Evolutionary conservation across 2,888 invertebrate species (phyloP).

Genomic region (Patella depressa): DNA sequence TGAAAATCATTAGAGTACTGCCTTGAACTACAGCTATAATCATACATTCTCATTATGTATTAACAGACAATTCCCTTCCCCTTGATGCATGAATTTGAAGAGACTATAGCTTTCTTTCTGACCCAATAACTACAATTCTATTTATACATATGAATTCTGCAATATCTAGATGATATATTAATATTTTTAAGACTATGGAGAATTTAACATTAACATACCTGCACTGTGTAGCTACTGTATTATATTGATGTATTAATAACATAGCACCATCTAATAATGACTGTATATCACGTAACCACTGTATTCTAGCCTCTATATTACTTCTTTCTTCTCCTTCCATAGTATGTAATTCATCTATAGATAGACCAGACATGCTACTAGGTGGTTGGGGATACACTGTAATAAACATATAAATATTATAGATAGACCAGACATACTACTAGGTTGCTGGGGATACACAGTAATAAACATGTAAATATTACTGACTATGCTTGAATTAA

Average conservation of each 20-base stretch:
- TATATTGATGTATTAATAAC: conserved; percentile 93
- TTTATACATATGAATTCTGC: neutral
- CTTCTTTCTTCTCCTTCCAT: conserved; percentile 92
- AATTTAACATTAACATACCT: conserved; percentile 42
- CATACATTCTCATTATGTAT: too few species aligned
- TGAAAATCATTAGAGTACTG: too few species aligned
- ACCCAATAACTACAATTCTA: too few species aligned
- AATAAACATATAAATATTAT: too few species aligned
- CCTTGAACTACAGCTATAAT: too few species aligned
- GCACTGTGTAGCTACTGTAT: conserved; percentile 55
- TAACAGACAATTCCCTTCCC: too few species aligned
- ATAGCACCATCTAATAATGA: conserved; percentile 93
- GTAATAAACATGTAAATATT: too few species aligned
- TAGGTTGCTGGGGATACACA: conserved; percentile 67
- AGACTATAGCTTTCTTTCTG: too few species aligned
- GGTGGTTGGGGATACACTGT: conserved; percentile 66
- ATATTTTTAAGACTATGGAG: neutral
- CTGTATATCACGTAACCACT: conserved; percentile 87
- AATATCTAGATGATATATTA: neutral
- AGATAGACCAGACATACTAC: conserved; percentile 79
- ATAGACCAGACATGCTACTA: conserved; percentile 78
- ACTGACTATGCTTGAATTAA: too few species aligned
- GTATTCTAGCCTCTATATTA: conserved; percentile 91
- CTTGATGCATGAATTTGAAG: too few species aligned
- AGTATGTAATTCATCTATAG: conserved; percentile 85